These are phyloP conservation scores for Drosophila paulistorum DNA, from an alignment of 1,140 invertebrate genomes.

Conservation along the genomic window DNA sequence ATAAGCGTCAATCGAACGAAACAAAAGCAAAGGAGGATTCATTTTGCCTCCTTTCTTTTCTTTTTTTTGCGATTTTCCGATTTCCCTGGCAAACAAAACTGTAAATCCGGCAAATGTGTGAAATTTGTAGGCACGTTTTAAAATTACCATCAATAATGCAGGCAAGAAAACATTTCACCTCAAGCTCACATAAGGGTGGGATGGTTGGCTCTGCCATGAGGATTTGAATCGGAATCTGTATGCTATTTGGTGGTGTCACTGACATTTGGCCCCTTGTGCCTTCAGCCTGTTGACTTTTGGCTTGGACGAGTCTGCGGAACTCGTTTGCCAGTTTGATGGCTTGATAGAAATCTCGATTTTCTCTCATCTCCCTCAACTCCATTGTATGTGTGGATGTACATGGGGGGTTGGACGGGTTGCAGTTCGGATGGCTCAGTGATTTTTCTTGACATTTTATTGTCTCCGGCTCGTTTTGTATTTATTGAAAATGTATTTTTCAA, in stretches of 20 bases:
- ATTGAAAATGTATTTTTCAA: conserved; percentile 69
- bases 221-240: conserved; percentile 3
- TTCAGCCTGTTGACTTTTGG: conserved; percentile 62
- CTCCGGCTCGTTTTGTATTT: conserved; percentile 69
- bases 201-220: conserved; percentile 11
- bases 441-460: conserved; percentile 74
- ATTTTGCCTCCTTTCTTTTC: conserved; percentile 4
- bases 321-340: conserved; percentile 77
- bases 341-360: conserved; percentile 69
- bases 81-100: conserved; percentile 53
- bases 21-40: conserved; percentile 49
- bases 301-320: conserved; percentile 50
- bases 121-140: conserved; percentile 80
- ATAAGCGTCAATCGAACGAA: conserved; percentile 79
- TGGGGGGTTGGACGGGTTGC: conserved; percentile 18
- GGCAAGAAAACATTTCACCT: conserved; percentile 22
- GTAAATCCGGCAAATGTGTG: conserved; percentile 80
- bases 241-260: conserved; percentile 50
- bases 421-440: conserved; percentile 51
- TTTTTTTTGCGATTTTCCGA: conserved; percentile 33
- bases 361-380: neutral
- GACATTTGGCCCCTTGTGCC: conserved; percentile 53
- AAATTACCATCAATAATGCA: conserved; percentile 80
- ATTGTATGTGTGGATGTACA: neutral
- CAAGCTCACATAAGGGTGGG: conserved; percentile 15